Evolutionary conservation across 2,113 vertebrate species (phyloP), one percentile per base, ranked within the genome.

Genomic region (Podarcis raffonei): DNA sequence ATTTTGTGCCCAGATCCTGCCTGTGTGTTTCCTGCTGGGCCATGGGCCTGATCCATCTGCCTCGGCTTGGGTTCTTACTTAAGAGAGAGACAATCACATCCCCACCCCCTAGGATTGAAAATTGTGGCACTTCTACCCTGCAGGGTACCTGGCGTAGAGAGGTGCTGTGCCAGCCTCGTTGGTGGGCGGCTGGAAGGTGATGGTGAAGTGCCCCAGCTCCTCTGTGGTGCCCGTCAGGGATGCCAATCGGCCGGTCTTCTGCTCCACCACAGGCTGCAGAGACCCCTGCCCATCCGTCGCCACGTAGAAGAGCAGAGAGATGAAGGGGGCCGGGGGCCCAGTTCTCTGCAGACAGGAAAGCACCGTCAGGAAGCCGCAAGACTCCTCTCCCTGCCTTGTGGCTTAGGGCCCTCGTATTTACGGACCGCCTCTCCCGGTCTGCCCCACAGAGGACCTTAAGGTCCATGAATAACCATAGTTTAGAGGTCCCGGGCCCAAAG

Each of bases 241-340:
- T 0, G 95, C 96, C 77, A 99, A 94, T 6, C 97, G 97, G 1
- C 90, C 96, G 69, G 39, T 57, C 39, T 86, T 91, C 0, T 97
- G 96, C 89, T 98, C 97, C 65, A 97, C 48, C 3, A 97, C 96
- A 0, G 98, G 97, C 82, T 95, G 91, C 80, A 99, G 96, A 0
- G 91, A 93, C 37, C 98, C 98, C 86, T 99, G 98, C 30, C 96
- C 95, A 2, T 99, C 98, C 1, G 98, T 97, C 27, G 98, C 98
- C n/a, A 98, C 94, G 5, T 99, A 99, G 95, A 99, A 98, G 96
- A 99, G 97, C 76, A 99, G 95, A 8, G 99, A 99, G 85, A 99
- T 90, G 84, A 99, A 96, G 2, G 97, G 96, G 42, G 94, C 96
- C 92, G 97, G 95, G 6, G 65, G 62, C 0, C 74, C 89, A 0